Evolutionary conservation across 2,797 vertebrate genomes (phyloP), one percentile per base, ranked within the genome.

Genomic region (Kryptopterus vitreolus): DNA sequence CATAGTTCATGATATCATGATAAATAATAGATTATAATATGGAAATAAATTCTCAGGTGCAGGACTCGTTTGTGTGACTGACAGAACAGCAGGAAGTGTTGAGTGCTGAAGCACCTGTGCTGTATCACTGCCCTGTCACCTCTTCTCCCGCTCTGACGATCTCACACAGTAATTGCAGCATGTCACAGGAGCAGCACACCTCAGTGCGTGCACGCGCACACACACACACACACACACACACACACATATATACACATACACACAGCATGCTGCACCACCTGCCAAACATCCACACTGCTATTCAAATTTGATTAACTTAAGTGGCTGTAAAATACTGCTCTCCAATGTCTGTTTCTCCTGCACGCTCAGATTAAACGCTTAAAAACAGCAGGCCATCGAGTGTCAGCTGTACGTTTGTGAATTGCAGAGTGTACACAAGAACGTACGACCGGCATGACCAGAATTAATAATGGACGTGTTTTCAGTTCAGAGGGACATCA

Each of bases 61-160:
- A 3, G 46, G 26, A 59, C 85, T 84, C 81, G 84, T 86, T 84
- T 83, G 72, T 79, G 59, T 83, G 85, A 86, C 57, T 84, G 85
- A 82, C 83, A 82, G 81, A 35, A 46, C 75, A 78, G 76, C 31
- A 82, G 65, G 57, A 63, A 81, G 57, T 62, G 46, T 71, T 50
- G 24, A 55, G 74, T 35, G 24, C 26, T 58, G 53, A 72, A 66
- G 79, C 52, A 69, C 52, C 72, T 63, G 72, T 57, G 55, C 72
- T 59, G 33, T 55, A 81, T 55, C 33, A n/a, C 62, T 63, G 66
- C 48, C 69, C 74, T 77, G 75, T 81, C 75, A 81, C 50, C 80
- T 80, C 69, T 26, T 55, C 29, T 58, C n/a, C 71, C 38, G 18
- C 43, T 15, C 33, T 58, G 62, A 73, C 74, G 66, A 62, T 69